Conservation (phyloP, 53 echinoderm and acorn worm species). For the Pentamera pediparva region DNA sequence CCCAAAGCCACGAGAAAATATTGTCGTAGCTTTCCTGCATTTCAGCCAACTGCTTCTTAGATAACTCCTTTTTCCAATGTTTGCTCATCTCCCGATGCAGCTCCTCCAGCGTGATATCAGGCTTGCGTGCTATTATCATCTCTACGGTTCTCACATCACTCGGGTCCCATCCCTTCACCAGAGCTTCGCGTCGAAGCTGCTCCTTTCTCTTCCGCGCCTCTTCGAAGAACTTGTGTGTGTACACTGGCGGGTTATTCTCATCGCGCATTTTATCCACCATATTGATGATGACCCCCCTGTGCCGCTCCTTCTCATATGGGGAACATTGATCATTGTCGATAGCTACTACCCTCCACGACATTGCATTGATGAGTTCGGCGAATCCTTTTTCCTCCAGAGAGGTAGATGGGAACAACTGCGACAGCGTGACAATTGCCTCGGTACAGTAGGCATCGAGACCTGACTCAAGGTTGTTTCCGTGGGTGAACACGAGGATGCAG, state of each 20-base stretch:
- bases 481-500: too few species aligned
- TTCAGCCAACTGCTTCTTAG: too few species aligned
- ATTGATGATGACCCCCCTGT: not conserved
- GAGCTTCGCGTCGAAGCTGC: not conserved
- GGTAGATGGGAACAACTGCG: too few species aligned
- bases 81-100: not conserved
- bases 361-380: not conserved
- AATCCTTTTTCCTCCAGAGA: too few species aligned
- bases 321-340: not conserved
- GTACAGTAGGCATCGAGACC: too few species aligned
- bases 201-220: not conserved
- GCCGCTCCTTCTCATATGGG: not conserved
- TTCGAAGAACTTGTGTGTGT: not conserved
- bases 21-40: too few species aligned
- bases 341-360: not conserved
- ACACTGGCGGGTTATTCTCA: not conserved
- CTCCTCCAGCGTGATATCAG: not conserved
- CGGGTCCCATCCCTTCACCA: not conserved
- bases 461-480: too few species aligned
- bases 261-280: not conserved
- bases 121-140: not conserved
- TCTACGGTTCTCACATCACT: not conserved
- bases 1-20: too few species aligned
- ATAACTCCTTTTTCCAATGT: not conserved
- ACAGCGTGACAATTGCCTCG: too few species aligned